Conservation (phyloP, 2,797 vertebrate genomes). For the Hafferia zeledoni region DNA sequence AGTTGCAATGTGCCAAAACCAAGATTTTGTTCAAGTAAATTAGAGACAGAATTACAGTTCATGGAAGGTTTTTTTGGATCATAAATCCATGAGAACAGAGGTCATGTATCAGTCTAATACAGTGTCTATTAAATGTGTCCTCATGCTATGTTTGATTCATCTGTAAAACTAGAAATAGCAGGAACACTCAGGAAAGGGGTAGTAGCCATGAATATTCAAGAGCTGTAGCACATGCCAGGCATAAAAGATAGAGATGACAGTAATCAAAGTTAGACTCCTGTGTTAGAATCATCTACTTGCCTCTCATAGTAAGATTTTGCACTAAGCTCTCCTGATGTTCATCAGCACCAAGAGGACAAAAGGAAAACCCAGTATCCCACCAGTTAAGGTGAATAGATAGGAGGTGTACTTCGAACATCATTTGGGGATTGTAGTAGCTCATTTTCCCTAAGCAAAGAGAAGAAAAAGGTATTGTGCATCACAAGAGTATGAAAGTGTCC, state of each 20-base stretch:
- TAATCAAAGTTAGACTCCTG: background rate
- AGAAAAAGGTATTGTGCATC: background rate
- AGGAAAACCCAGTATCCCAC: background rate
- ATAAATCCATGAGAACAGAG: background rate
- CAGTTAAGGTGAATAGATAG: background rate
- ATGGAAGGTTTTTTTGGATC: background rate
- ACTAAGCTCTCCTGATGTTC: background rate
- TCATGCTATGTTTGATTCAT: background rate
- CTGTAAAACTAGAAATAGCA: background rate
- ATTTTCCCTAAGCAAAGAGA: background rate
- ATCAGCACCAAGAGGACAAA: background rate
- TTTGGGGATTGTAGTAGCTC: background rate
- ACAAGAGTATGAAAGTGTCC: background rate
- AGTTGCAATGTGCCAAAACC: background rate
- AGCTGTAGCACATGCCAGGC: background rate
- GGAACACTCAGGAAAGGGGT: background rate
- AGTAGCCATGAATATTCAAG: background rate
- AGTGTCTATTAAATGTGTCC: background rate
- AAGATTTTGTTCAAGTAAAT: background rate
- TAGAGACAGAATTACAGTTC: background rate
- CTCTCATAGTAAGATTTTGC: background rate
- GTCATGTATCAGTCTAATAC: background rate
- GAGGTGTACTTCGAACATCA: background rate
- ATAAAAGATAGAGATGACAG: background rate
- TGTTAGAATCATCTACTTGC: background rate